A percentile compares a stretch with the other conserved stretches of the same genome.
phyloP scores from a whole-genome alignment of 2,113 vertebrate genomes.

The Psilopsiagon aurifrons region DNA sequence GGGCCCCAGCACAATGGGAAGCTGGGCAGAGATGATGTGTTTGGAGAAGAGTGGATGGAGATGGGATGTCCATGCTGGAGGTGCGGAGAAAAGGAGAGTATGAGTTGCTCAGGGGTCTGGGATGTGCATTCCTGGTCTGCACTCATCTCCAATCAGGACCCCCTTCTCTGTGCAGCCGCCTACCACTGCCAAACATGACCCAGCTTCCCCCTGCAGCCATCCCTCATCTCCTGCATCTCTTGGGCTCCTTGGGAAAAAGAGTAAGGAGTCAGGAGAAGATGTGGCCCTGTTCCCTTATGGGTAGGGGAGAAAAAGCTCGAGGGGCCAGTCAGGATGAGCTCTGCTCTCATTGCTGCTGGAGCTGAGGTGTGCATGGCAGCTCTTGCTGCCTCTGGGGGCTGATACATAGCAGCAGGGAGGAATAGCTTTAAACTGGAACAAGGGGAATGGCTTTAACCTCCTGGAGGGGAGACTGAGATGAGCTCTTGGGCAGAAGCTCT shows the following conservation, averaged over 20 bases:
- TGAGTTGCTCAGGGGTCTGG: neutral
- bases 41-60: neutral
- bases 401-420: neutral
- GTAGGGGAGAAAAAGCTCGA: neutral
- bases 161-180: neutral
- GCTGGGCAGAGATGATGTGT: neutral
- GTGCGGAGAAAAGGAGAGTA: neutral
- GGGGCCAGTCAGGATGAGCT: neutral
- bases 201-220: neutral
- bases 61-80: neutral
- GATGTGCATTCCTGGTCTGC: neutral
- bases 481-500: neutral
- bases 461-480: neutral
- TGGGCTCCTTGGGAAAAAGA: neutral
- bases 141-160: neutral
- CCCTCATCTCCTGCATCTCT: neutral
- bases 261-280: neutral
- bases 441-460: neutral
- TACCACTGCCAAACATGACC: neutral
- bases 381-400: rapidly evolving
- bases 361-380: neutral
- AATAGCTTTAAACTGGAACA: neutral
- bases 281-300: neutral
- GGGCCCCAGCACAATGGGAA: neutral
- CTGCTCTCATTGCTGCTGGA: neutral